These are phyloP conservation scores for Dendrocincla tyrannina DNA, from an alignment of 2,797 vertebrate genomes.

Conservation along the genomic window DNA sequence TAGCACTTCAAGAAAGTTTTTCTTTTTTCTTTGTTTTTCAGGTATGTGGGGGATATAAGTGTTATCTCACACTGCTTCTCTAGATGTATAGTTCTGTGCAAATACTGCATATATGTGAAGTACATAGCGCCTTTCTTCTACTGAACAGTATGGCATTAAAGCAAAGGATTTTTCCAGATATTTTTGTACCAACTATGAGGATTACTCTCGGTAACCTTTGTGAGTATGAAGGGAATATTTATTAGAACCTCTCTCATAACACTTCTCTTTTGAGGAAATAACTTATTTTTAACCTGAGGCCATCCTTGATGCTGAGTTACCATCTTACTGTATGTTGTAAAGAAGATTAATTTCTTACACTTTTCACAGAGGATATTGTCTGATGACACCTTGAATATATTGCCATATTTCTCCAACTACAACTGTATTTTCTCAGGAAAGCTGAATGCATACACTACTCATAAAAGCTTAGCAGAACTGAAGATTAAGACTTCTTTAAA, in stretches of 20 bases:
- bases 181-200: not conserved
- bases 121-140: not conserved
- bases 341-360: slow-evolving; percentile 21
- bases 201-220: not conserved
- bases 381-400: not conserved
- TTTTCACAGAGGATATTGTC: not conserved
- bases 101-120: not conserved
- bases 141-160: not conserved
- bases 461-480: not conserved
- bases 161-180: not conserved
- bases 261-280: not conserved
- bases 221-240: not conserved
- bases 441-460: not conserved
- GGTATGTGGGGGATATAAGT: not conserved
- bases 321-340: not conserved
- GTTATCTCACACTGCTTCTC: not conserved
- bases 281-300: not conserved
- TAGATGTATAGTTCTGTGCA: not conserved
- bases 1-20: not conserved
- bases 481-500: not conserved
- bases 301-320: not conserved
- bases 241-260: not conserved
- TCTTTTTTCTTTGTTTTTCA: not conserved
- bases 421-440: not conserved
- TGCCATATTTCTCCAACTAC: not conserved